phyloP scores from a whole-genome alignment of 2,797 vertebrate genomes.

The Xenops minutus region DNA sequence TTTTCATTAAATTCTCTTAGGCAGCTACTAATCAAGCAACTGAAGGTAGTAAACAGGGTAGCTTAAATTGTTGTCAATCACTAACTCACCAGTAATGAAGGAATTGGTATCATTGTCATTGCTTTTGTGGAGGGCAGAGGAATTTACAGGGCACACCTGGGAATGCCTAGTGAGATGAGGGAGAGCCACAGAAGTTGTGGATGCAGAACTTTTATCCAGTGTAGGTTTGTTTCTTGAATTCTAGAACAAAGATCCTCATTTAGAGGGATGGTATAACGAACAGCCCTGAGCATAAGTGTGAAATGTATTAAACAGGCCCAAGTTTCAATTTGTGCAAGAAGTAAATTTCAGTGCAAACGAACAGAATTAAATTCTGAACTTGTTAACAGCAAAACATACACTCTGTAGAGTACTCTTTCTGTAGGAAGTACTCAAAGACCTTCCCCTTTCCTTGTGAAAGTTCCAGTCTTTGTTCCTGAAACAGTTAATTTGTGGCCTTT shows the following conservation, averaged over 20 bases:
- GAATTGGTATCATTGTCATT: not conserved
- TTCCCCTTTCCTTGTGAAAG: slow-evolving; percentile 1
- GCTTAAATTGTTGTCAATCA: not conserved
- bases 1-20: not conserved
- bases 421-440: not conserved
- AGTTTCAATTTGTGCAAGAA: not conserved
- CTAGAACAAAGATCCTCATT: not conserved
- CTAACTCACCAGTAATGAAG: not conserved
- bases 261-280: not conserved
- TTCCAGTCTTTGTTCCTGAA: not conserved
- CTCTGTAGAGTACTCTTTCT: not conserved
- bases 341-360: not conserved
- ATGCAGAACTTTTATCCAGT: not conserved
- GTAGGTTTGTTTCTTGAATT: not conserved
- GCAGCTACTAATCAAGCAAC: not conserved
- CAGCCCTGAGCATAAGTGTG: not conserved
- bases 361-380: not conserved
- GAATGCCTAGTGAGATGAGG: not conserved
- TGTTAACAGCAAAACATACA: not conserved
- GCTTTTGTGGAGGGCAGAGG: not conserved
- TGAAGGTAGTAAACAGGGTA: not conserved
- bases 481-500: slow-evolving; percentile 33
- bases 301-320: not conserved
- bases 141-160: not conserved
- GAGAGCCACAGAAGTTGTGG: not conserved